Base-by-base conservation (phyloP, 2,797 vertebrate species). In the Pristis pectinata region DNA sequence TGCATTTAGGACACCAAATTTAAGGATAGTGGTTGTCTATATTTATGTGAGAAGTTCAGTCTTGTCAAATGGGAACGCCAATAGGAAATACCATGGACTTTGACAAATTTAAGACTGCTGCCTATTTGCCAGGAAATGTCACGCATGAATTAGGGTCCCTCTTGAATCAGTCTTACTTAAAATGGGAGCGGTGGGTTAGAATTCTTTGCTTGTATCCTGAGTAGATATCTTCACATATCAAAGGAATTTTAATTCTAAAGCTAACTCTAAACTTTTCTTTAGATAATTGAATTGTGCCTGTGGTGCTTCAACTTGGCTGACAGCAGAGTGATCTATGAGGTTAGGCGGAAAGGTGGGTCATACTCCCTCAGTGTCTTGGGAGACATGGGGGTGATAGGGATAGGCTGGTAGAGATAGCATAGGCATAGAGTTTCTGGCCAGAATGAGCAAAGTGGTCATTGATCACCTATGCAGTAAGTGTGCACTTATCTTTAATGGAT, bases 11-110 rank as follows among this genome's bases (percentile, higher is more conserved):
- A 10, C 59, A 64, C n/a, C 34, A 91, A 22, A 17, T 91, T 64
- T 64, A 7, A 91, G 59, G 34, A 91, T 24, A 37, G 59, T 64
- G 56, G 34, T 83, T 87, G 24, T 87, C 59, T 61, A 91, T 91
- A 64, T 64, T 91, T 91, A 91, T 37, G n/a, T 91, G 87, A 64
- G 59, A 64, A 61, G 56, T 61, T 91, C 87, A 91, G 87, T n/a
- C 53, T 19, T 41, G 34, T 37, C 44, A 91, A 91, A 64, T 64
- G n/a, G 59, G n/a, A 91, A 91, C n/a, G n/a, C 61, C 56, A 91
- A n/a, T 4, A 91, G 87, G 87, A 91, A 91, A 61, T 91, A 91
- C 34, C 87, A 64, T 37, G 87, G 56, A 64, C 15, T 59, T 87
- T 9, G 59, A 64, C 41, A 37, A 91, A 64, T 91, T 91, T 64